A percentile compares a stretch with the other conserved stretches of the same genome.
Conservation (phyloP, 2,797 vertebrate species). For the Microctenopoma lineatum region DNA sequence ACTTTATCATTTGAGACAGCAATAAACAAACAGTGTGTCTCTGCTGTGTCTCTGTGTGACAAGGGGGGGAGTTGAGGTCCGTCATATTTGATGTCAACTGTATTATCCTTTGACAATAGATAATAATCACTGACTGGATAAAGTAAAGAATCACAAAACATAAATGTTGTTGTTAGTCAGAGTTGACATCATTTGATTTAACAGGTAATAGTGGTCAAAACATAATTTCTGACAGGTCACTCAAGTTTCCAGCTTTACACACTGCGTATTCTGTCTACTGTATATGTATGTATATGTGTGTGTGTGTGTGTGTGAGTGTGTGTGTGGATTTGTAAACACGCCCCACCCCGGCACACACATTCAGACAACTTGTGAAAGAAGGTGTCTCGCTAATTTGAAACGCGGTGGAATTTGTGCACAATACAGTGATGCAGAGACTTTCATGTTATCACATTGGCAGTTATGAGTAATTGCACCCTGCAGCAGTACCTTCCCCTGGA, state of each 20-base stretch:
- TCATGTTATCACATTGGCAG: constrained; percentile 77
- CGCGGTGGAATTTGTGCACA: constrained; percentile 61
- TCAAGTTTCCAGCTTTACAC: background rate
- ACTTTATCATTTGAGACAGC: constrained; percentile 28
- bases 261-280: background rate
- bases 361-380: constrained; percentile 44
- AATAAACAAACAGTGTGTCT: background rate
- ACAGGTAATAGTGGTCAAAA: background rate
- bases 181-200: constrained; percentile 25
- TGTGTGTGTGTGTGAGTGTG: background rate
- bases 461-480: constrained; percentile 80
- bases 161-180: constrained; percentile 76
- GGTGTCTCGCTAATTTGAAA: constrained; percentile 54
- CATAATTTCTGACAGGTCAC: constrained; percentile 1
- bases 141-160: constrained; percentile 30
- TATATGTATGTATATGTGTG: background rate
- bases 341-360: constrained; percentile 7
- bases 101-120: background rate
- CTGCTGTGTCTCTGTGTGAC: background rate
- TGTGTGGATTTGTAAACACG: background rate
- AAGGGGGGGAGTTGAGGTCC: constrained; percentile 5
- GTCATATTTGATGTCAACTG: constrained; percentile 22
- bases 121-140: constrained; percentile 52
- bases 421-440: constrained; percentile 69
- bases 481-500: constrained; percentile 70